Base-by-base conservation (phyloP, 2,888 invertebrate genomes). In the Lasioglossum calceatum region DNA sequence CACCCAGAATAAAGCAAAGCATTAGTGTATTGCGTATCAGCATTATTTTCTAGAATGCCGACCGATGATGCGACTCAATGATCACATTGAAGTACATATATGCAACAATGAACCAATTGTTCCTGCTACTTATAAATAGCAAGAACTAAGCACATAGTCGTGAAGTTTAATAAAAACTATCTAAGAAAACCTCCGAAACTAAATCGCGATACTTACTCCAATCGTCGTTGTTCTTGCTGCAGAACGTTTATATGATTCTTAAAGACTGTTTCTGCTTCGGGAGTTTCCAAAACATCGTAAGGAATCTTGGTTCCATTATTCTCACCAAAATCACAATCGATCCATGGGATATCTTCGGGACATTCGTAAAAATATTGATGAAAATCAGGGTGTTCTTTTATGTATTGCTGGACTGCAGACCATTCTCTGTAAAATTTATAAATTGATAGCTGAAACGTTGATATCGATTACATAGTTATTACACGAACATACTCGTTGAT, bases 361-460 rank as follows among this genome's bases (percentile, higher is more conserved):
- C 97, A 97, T 93, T 98, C 98, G 92, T 98, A 98, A 96, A 99
- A 99, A 96, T 98, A 98, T 93, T 98, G 97, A 82, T 98, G 97
- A 96, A 99, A 99, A 95, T 99, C 98, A n/a, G 98, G 98, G 95
- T 99, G 99, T 80, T 97, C 97, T 90, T 98, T 97, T 91, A 99
- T 96, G 95, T 98, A 98, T 86, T 98, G 97, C 89, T 98, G 97
- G 83, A 99, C 98, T 91, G 97, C 97, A 79, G 97, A 96, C 99
- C 99, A 99, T 94, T 98, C 98, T 93, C 98, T 98, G 95, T 95
- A 93, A 36, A 61, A 76, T 16, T 67, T 23, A 27, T 10, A n/a
- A 23, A 76, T 73, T 42, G n/a, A 77, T 32, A 39, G n/a, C 27
- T 19, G 23, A 50, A 64, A 7, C 14, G 54, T 27, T 12, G 23